phyloP scores from a whole-genome alignment of 1,140 invertebrate genomes.

The Metopolophium dirhodum region DNA sequence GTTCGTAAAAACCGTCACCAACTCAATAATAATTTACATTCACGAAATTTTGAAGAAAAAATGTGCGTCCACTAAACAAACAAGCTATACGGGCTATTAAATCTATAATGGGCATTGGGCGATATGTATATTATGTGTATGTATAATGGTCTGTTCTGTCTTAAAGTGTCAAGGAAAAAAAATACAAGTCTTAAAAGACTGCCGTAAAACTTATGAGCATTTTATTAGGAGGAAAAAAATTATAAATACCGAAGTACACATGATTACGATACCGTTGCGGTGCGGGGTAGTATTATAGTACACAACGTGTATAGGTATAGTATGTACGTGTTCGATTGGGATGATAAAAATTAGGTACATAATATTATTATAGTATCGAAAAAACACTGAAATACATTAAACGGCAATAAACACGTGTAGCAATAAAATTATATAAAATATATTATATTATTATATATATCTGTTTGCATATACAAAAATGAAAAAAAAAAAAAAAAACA shows the following conservation, averaged over 20 bases:
- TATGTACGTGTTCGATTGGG: slow-evolving; percentile 16
- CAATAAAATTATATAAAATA: slow-evolving; percentile 46
- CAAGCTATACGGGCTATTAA: background rate
- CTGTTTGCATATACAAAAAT: background rate
- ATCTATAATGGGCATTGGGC: background rate
- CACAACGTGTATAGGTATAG: background rate
- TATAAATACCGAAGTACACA: background rate
- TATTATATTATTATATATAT: slow-evolving; percentile 32
- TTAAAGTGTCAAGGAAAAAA: slow-evolving; percentile 9
- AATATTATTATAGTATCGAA: slow-evolving; percentile 3
- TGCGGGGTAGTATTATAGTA: background rate
- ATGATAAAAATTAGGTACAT: slow-evolving; percentile 30
- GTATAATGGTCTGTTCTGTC: background rate
- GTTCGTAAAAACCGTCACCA: background rate
- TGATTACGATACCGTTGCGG: background rate
- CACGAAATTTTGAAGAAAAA: slow-evolving; percentile 14
- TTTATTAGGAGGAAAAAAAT: background rate
- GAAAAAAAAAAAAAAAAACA: slow-evolving; percentile 58
- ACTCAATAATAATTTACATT: background rate
- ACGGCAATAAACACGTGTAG: slow-evolving; percentile 51
- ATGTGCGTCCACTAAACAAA: background rate
- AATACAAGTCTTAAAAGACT: slow-evolving; percentile 12
- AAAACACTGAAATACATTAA: slow-evolving; percentile 50
- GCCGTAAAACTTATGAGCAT: slow-evolving; percentile 27
- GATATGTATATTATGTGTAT: background rate